Conservation (phyloP, 2,113 vertebrate genomes). For the Quiscalus mexicanus region DNA sequence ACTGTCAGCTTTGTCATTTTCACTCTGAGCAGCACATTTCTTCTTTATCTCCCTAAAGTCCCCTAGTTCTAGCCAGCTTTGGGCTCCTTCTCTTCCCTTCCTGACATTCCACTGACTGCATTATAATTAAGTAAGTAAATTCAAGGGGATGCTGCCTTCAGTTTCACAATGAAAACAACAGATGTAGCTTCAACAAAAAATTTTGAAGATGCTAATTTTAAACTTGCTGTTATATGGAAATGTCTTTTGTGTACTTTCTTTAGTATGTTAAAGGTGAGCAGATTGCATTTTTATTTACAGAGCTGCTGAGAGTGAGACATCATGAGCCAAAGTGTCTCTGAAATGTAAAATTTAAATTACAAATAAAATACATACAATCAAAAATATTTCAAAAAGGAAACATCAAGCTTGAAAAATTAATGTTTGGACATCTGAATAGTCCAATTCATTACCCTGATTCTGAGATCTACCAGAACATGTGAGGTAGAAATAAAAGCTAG, state of each 20-base stretch:
- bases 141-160: not conserved
- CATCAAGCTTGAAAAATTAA: not conserved
- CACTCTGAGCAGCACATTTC: not conserved
- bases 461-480: not conserved
- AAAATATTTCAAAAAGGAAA: not conserved
- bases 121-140: not conserved
- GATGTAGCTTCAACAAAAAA: not conserved
- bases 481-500: not conserved
- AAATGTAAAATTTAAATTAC: not conserved
- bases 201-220: not conserved
- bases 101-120: not conserved
- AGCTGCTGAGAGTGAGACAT: not conserved
- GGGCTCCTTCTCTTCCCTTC: not conserved
- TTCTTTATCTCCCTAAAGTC: not conserved
- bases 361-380: not conserved
- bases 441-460: not conserved
- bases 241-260: not conserved
- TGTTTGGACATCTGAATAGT: not conserved
- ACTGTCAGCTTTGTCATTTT: constrained; percentile 29
- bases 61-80: not conserved
- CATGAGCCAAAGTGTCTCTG: not conserved
- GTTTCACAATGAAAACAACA: not conserved
- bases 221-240: not conserved
- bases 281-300: not conserved
- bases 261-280: not conserved